Base-by-base conservation (phyloP, 2,797 vertebrate species). In the Heterohyrax brucei region DNA sequence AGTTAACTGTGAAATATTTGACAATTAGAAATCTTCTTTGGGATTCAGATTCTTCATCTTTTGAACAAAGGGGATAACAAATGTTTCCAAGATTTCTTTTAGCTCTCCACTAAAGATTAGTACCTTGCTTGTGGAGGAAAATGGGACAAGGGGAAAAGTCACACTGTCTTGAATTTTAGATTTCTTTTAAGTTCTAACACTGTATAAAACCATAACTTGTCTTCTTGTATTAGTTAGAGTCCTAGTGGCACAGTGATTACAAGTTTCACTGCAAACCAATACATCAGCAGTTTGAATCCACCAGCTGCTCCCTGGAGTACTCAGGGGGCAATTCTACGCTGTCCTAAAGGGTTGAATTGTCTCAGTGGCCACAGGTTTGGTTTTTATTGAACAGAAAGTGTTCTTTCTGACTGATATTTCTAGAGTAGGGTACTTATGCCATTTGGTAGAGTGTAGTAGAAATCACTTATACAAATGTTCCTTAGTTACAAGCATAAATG, bases 401-500 rank as follows among this genome's bases (percentile, higher is more conserved):
- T 19, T 28, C 7, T 91, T 87, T 85, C 22, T 80, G 77, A 66
- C 7, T 70, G 28, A 30, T 22, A 48, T 62, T 84, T 80, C 53
- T 26, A 64, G 6, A 80, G 28, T 24, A 83, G 88, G 2, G 10
- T 53, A 75, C 10, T 39, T 93, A 62, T 0, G 33, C 18, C 46
- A 62, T 75, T 94, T 81, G 26, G 44, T 26, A 16, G 2, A 33
- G 59, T 44, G 9, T 0, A 30, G 3, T 21, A 24, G 16, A 83
- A 87, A 73, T 90, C 44, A 78, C 85, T 89, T 84, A 80, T 62
- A 68, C 12, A 89, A 87, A 28, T 85, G 8, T 26, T 33, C 80
- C 22, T 76, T 76, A 56, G 64, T 87, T 21, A 84, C 14, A 66
- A 85, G 89, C 26, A 76, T 16, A 73, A 84, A 81, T 77, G 4